phyloP scores from a whole-genome alignment of 2,888 invertebrate genomes.

The Andrena bicolor region DNA sequence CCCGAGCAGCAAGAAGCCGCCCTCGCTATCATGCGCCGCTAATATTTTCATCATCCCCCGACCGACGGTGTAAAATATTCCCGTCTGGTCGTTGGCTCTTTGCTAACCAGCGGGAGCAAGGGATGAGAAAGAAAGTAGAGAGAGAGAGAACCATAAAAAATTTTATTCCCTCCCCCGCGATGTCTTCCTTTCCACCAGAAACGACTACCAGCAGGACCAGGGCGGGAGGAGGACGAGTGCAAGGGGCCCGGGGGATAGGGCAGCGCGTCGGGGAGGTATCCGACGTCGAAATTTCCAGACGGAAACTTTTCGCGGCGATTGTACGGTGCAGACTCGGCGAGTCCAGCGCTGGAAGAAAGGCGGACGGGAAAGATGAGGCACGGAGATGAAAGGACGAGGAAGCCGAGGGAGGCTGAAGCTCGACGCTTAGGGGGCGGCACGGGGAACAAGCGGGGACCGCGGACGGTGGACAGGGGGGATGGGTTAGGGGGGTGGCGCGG shows the following conservation, averaged over 20 bases:
- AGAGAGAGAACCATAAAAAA: conserved; percentile 40
- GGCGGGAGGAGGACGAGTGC: background rate
- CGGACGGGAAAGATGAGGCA: conserved; percentile 75
- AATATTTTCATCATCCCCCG: conserved; percentile 56
- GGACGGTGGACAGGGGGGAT: conserved; percentile 18
- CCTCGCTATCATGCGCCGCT: conserved; percentile 46
- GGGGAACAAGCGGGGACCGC: conserved; percentile 14
- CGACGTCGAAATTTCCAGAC: conserved; percentile 72
- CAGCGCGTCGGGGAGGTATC: conserved; percentile 27
- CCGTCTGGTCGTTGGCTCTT: conserved; percentile 33
- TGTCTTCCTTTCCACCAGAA: conserved; percentile 30
- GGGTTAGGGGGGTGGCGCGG: conserved; percentile 39
- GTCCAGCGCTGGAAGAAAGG: conserved; percentile 68
- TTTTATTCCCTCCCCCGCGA: conserved; percentile 51
- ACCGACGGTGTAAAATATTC: conserved; percentile 53
- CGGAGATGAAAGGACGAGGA: conserved; percentile 76
- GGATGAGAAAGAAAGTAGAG: background rate
- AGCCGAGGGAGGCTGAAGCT: conserved; percentile 16
- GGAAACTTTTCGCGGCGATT: conserved; percentile 77
- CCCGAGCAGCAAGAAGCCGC: conserved; percentile 50
- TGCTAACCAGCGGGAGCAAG: conserved; percentile 25
- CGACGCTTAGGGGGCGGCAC: conserved; percentile 23
- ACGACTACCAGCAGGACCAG: background rate
- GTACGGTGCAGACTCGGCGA: conserved; percentile 68
- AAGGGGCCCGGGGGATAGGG: conserved; percentile 4